A percentile compares a stretch with the other conserved stretches of the same genome.
These are phyloP conservation scores for Ctenicera cuprea DNA, from an alignment of 2,888 invertebrate species.

Conservation along the genomic window DNA sequence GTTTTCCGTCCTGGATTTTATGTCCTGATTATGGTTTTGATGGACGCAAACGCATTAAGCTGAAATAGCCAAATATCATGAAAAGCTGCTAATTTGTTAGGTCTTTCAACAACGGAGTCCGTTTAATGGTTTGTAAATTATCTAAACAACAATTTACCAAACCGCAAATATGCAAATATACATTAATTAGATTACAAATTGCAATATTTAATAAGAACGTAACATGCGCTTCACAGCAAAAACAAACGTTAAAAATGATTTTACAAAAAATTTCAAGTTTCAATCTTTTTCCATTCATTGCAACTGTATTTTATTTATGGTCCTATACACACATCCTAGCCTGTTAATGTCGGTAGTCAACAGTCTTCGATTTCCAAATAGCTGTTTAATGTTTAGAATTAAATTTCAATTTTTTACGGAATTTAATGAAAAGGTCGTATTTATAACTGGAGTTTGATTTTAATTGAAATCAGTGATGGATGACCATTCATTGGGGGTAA, in stretches of 20 bases:
- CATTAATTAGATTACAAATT: neutral
- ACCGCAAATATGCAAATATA: neutral
- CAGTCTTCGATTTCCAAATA: neutral
- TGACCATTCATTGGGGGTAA: neutral
- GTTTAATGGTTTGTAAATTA: no score
- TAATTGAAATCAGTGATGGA: conserved; percentile 11
- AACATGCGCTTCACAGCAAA: no score
- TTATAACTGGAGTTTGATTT: neutral
- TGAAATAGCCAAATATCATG: neutral
- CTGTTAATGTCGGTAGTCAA: neutral
- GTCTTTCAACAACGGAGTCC: neutral
- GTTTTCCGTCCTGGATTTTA: conserved; percentile 40
- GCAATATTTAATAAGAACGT: neutral
- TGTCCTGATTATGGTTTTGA: conserved; percentile 47
- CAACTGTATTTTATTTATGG: no score
- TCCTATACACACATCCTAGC: no score
- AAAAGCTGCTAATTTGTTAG: conserved; percentile 12
- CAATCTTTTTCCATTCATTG: no score
- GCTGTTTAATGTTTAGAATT: neutral
- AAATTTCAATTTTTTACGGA: neutral
- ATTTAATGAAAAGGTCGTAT: neutral
- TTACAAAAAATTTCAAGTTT: no score
- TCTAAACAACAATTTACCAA: no score
- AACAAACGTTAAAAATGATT: no score
- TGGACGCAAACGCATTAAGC: conserved; percentile 10